A percentile compares a stretch with the other conserved stretches of the same genome.
Conservation (phyloP, 2,113 vertebrate species). For the Calidris pygmaea region DNA sequence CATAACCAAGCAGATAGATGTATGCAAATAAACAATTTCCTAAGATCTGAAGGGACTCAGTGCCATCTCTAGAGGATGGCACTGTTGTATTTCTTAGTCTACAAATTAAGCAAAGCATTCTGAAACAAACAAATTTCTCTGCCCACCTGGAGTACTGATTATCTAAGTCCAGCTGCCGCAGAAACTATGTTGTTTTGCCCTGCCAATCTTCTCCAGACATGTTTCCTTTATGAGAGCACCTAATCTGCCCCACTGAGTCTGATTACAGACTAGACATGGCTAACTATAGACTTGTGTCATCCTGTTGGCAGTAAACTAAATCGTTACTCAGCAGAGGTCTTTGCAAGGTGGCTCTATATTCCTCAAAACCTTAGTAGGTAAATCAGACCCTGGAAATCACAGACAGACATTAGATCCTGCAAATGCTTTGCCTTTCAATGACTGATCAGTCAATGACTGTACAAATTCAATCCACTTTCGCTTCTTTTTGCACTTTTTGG, state of each 20-base stretch:
- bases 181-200: background rate
- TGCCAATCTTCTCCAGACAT: background rate
- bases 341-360: background rate
- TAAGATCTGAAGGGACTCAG: background rate
- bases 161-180: background rate
- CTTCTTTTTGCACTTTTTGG: background rate
- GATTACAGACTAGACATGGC: background rate
- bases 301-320: background rate
- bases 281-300: background rate
- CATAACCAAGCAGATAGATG: background rate
- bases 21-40: background rate
- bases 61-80: background rate
- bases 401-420: background rate
- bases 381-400: background rate
- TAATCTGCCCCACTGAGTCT: slow-evolving; percentile 1
- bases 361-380: background rate
- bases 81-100: background rate
- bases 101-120: background rate
- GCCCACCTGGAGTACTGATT: background rate
- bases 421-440: background rate
- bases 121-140: background rate
- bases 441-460: background rate
- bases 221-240: background rate
- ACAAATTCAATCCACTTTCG: background rate
- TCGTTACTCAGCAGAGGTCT: background rate